These are phyloP conservation scores for Triplophysa tibetana DNA, from an alignment of 2,113 vertebrate genomes.

Conservation along the genomic window DNA sequence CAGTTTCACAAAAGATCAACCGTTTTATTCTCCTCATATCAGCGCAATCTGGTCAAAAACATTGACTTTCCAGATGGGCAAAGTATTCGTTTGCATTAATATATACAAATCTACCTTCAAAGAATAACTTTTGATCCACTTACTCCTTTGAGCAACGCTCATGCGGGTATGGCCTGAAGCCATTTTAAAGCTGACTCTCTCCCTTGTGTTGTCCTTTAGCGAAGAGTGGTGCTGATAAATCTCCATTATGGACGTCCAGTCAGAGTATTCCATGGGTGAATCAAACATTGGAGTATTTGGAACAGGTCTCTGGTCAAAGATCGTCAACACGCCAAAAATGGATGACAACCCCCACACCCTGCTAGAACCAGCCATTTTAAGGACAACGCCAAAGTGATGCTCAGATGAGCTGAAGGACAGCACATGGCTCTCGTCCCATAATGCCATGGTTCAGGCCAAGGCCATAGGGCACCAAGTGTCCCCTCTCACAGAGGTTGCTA, in stretches of 20 bases:
- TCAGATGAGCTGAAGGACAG: conserved; percentile 53
- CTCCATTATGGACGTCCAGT: conserved; percentile 60
- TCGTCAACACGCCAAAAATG: conserved; percentile 53
- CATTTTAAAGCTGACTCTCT: conserved; percentile 37
- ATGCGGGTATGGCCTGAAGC: conserved; percentile 61
- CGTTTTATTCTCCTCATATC: conserved; percentile 48
- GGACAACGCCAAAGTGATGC: conserved; percentile 39
- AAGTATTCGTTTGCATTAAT: conserved; percentile 62
- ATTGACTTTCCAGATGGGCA: conserved; percentile 59
- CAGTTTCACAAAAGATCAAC: conserved; percentile 70
- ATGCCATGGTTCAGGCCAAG: conserved; percentile 79
- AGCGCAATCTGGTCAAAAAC: conserved; percentile 66
- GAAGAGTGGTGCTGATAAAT: conserved; percentile 48
- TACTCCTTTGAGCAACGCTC: conserved; percentile 54
- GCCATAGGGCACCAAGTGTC: conserved; percentile 95
- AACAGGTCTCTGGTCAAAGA: conserved; percentile 30
- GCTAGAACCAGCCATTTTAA: conserved; percentile 59
- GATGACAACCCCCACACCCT: conserved; percentile 58
- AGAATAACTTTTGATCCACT: conserved; percentile 56
- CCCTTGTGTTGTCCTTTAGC: conserved; percentile 48
- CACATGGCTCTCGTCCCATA: conserved; percentile 17
- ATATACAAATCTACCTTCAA: conserved; percentile 44
- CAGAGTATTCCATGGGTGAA: conserved; percentile 65
- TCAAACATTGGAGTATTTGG: conserved; percentile 52
- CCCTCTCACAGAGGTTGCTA: conserved; percentile 84